Evolutionary conservation across 2,797 vertebrate genomes (phyloP).

Genomic region (Scleropages formosus): DNA sequence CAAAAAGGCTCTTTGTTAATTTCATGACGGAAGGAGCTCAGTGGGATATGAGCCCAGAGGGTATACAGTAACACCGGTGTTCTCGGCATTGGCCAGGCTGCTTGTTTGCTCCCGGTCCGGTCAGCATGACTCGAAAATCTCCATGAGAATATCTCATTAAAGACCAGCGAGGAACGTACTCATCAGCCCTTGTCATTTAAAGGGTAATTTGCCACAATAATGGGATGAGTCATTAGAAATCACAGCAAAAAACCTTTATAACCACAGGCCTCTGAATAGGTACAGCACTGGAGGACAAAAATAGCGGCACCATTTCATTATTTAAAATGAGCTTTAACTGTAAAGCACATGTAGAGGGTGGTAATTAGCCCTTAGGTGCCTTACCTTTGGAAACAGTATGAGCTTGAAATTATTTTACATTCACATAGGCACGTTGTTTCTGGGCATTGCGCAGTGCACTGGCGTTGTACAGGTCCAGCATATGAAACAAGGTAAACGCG

Average conservation of each 20-base stretch:
- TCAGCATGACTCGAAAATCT: constrained; percentile 10
- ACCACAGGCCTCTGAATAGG: neutral
- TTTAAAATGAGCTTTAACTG: neutral
- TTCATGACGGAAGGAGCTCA: neutral
- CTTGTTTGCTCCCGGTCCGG: neutral
- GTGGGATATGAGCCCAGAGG: neutral
- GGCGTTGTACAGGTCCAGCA: neutral
- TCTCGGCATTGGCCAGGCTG: neutral
- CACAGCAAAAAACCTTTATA: neutral
- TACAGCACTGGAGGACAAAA: neutral
- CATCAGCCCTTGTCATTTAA: constrained; percentile 6
- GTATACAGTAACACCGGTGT: neutral
- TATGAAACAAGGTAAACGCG: neutral
- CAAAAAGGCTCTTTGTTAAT: neutral
- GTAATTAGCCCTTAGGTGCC: neutral
- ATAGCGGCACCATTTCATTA: neutral
- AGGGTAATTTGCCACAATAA: constrained; percentile 1
- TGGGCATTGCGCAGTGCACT: neutral
- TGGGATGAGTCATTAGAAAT: constrained; percentile 19
- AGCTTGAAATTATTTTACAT: neutral
- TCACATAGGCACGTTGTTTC: too few relatives aligned
- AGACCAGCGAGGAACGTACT: neutral
- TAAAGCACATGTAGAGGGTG: neutral
- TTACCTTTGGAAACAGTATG: neutral
- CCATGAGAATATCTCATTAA: constrained; percentile 13